Base-by-base conservation (phyloP, 1,140 invertebrate genomes). In the Cyclargus thomasi region DNA sequence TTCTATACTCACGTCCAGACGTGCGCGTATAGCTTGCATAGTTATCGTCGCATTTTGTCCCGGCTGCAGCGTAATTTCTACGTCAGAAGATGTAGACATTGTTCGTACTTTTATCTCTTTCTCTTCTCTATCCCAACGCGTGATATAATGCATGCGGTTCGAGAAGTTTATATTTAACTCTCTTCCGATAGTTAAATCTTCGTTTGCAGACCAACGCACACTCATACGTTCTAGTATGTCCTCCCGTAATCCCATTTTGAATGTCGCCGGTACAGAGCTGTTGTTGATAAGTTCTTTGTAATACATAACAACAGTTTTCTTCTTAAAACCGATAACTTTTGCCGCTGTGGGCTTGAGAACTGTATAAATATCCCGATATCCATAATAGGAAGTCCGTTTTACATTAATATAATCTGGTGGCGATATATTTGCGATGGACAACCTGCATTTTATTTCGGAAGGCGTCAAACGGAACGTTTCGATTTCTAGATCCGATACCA, bases 51-150 rank as follows among this genome's bases (percentile, higher is more conserved):
- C 71, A 0, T 65, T 67, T 21, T 83, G 77, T 1, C 73, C 69
- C 3, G 83, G 83, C 10, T 72, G 47, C 2, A 85, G 47, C 11
- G 62, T 62, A 0, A 85, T 29, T 39, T 78, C 62, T 3, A 79
- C 29, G 29, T 68, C 53, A 1, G 75, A 72, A 1, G 74, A 74
- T 6, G 82, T 53, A 1, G 73, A 71, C 1, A 78, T 65, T 0
- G 71, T 55, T 3, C 53, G 53, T 0, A n/a, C n/a, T 8, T 20
- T 17, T 6, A 55, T 20, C 6, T 55, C 53, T n/a, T 55, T 55
- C 53, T 55, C 53, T 20, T 18, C 18, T 55, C 4, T n/a, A 55
- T 55, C 18, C n/a, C 18, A 55, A 11, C n/a, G 4, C 16, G 53
- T 55, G 2, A 18, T 20, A 20, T 55, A 55, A 55, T 18, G 2